Evolutionary conservation across 1,140 invertebrate genomes (phyloP).

Genomic region (Macrosteles quadrilineatus): DNA sequence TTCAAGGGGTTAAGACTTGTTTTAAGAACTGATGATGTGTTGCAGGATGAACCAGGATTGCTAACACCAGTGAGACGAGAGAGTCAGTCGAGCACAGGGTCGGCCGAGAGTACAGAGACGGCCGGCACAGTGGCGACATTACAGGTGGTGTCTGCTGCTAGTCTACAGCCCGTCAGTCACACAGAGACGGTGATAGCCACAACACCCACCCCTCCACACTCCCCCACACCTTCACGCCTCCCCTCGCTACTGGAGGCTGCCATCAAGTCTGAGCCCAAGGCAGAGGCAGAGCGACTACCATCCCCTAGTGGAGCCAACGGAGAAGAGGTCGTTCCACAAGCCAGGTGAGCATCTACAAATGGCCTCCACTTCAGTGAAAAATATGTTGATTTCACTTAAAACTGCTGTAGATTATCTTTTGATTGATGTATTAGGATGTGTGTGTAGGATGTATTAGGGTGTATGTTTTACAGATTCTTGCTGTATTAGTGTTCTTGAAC

Average conservation of each 20-base stretch:
- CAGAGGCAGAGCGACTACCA: slow-evolving; percentile 70
- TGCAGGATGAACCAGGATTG: slow-evolving; percentile 35
- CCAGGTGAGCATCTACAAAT: slow-evolving; percentile 45
- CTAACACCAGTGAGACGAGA: slow-evolving; percentile 36
- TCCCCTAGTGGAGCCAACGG: slow-evolving; percentile 44
- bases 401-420: too few species aligned
- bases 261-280: slow-evolving; percentile 83
- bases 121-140: slow-evolving; percentile 55
- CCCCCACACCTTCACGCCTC: slow-evolving; percentile 48
- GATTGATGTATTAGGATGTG: too few species aligned
- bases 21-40: too few species aligned
- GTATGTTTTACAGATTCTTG: too few species aligned
- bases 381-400: too few species aligned
- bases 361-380: too few species aligned
- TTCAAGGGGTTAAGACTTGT: too few species aligned
- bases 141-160: slow-evolving; percentile 56
- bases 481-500: too few species aligned
- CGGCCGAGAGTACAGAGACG: slow-evolving; percentile 48
- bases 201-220: slow-evolving; percentile 47
- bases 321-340: slow-evolving; percentile 43
- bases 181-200: slow-evolving; percentile 49
- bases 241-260: slow-evolving; percentile 78
- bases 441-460: too few species aligned
- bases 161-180: slow-evolving; percentile 51
- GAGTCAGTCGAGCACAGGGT: slow-evolving; percentile 24